phyloP scores from a whole-genome alignment of 1,140 invertebrate species.

The Anastrepha obliqua region DNA sequence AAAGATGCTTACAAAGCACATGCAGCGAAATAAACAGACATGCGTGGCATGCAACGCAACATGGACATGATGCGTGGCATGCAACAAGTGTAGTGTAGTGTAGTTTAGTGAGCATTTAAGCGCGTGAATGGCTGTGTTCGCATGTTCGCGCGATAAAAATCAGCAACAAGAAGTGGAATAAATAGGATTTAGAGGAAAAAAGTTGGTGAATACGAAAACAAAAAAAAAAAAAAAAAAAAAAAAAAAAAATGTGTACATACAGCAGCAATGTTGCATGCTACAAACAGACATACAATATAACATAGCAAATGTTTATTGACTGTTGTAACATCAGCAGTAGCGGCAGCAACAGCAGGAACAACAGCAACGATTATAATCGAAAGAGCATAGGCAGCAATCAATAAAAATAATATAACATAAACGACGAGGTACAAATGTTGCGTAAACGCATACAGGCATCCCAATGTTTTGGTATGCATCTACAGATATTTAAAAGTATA shows the following conservation, averaged over 20 bases:
- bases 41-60: constrained; percentile 38
- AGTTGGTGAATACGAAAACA: not conserved
- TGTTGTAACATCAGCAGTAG: not conserved
- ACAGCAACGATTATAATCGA: constrained; percentile 4
- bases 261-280: not conserved
- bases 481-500: no score
- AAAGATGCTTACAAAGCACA: not conserved
- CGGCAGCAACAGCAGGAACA: not conserved
- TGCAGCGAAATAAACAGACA: not conserved
- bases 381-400: constrained; percentile 3
- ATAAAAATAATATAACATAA: constrained; percentile 4
- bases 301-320: constrained; percentile 1
- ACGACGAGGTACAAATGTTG: not conserved
- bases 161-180: constrained; percentile 36
- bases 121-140: constrained; percentile 20
- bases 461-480: no score
- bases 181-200: constrained; percentile 33
- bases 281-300: not conserved
- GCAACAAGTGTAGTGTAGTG: constrained; percentile 34
- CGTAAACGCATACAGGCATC: not conserved
- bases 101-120: not conserved
- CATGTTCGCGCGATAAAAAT: constrained; percentile 39
- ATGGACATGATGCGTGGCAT: constrained; percentile 41
- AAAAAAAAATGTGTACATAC: not conserved
- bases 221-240: not conserved